A percentile compares a stretch with the other conserved stretches of the same genome.
These are phyloP conservation scores for Zosterops borbonicus DNA, from an alignment of 2,113 vertebrate genomes.

Conservation along the genomic window DNA sequence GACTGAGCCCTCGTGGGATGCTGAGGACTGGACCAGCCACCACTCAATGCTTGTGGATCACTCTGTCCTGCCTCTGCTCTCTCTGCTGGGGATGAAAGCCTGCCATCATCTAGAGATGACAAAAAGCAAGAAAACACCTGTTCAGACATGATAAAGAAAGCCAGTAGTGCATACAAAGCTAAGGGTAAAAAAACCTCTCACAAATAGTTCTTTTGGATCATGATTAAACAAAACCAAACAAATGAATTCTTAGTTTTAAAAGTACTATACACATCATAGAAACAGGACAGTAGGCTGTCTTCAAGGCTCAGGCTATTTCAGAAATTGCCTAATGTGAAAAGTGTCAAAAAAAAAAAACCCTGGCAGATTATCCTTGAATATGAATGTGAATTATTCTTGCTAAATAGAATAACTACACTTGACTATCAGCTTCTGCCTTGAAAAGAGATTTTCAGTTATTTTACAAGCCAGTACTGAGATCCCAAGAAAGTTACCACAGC, in stretches of 20 bases:
- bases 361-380: background rate
- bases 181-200: background rate
- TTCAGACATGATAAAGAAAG: background rate
- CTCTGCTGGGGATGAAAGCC: conserved; percentile 74
- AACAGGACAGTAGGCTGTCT: background rate
- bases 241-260: background rate
- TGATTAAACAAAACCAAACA: background rate
- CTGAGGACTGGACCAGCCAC: conserved; percentile 86
- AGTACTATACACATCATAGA: background rate
- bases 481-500: background rate
- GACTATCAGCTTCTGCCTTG: background rate
- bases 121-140: conserved; percentile 31
- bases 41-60: conserved; percentile 75
- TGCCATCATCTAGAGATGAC: conserved; percentile 75
- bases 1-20: conserved; percentile 77
- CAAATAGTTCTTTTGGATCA: background rate
- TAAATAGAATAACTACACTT: background rate
- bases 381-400: background rate
- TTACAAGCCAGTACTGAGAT: background rate
- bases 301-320: background rate
- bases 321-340: background rate
- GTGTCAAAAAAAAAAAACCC: background rate
- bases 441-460: background rate
- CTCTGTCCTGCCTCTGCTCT: conserved; percentile 77
- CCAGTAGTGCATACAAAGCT: background rate